Percentiles rank a stretch among this genome's conserved stretches.
Conservation (phyloP, 2,113 vertebrate genomes). For the Lasiurus cinereus region DNA sequence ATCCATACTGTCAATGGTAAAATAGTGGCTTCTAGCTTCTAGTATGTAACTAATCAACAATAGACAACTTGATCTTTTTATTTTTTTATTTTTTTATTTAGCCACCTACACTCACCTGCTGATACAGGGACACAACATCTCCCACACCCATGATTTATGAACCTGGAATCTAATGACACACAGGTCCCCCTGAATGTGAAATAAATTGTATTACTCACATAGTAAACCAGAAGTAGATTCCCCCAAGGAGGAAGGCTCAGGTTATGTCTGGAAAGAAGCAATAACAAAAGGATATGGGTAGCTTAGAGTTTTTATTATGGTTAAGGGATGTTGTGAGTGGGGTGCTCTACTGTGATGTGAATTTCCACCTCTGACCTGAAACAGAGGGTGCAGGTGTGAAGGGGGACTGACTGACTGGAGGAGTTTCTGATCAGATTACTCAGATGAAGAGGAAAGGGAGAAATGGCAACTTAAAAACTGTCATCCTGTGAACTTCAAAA, state of each 20-base stretch:
- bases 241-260: background rate
- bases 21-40: background rate
- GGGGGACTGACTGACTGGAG: rapidly evolving
- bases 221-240: background rate
- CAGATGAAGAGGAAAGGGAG: background rate
- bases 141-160: background rate
- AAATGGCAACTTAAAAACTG: background rate
- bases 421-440: background rate
- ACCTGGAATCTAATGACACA: background rate
- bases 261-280: background rate
- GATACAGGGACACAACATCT: background rate
- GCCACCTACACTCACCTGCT: rapidly evolving
- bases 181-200: background rate
- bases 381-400: rapidly evolving
- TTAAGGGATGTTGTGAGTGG: rapidly evolving
- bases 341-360: background rate
- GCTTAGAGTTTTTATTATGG: background rate
- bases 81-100: background rate
- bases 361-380: background rate
- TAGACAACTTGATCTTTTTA: background rate
- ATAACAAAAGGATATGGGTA: rapidly evolving
- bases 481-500: background rate
- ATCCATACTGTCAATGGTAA: background rate
- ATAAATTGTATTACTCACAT: background rate
- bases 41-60: background rate